Evolutionary conservation across 2,888 invertebrate species (phyloP).

Genomic region (Athalia cordata): DNA sequence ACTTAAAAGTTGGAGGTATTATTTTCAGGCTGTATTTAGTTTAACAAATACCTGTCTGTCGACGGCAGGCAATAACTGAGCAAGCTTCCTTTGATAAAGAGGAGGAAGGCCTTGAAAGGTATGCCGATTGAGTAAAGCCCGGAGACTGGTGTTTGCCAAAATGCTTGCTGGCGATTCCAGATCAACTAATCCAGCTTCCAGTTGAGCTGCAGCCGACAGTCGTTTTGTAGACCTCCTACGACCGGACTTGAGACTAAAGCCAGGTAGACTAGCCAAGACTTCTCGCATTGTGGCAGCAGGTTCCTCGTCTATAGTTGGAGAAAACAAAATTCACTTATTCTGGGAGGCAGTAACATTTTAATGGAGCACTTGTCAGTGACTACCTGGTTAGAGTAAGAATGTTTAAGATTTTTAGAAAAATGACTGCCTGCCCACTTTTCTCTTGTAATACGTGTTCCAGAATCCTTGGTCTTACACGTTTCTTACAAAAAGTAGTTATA

Average conservation of each 20-base stretch:
- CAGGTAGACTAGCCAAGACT: constrained; percentile 90
- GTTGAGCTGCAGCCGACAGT: constrained; percentile 92
- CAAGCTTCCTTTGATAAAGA: constrained; percentile 93
- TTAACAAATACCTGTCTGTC: constrained; percentile 78
- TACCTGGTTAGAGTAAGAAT: background rate
- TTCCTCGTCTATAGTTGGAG: constrained; percentile 67
- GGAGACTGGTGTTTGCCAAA: constrained; percentile 92
- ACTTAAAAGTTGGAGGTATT: too few species aligned
- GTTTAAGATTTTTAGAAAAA: background rate
- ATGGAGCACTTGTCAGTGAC: too few species aligned
- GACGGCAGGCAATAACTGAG: constrained; percentile 93
- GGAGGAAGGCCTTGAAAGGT: constrained; percentile 92
- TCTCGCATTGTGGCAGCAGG: constrained; percentile 90
- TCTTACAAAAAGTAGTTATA: background rate
- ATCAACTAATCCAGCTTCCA: constrained; percentile 96
- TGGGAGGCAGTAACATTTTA: too few species aligned
- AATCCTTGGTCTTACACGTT: constrained; percentile 24
- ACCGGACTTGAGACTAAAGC: constrained; percentile 87
- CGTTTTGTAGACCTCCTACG: constrained; percentile 88
- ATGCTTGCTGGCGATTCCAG: constrained; percentile 97
- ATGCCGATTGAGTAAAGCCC: constrained; percentile 92
- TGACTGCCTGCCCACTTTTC: background rate
- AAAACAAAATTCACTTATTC: background rate
- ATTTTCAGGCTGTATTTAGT: constrained; percentile 19
- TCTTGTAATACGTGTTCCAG: constrained; percentile 13